A percentile compares a stretch with the other conserved stretches of the same genome.
Conservation (phyloP, 64 coral and sea anemone genomes). For the Actinia tenebrosa region DNA sequence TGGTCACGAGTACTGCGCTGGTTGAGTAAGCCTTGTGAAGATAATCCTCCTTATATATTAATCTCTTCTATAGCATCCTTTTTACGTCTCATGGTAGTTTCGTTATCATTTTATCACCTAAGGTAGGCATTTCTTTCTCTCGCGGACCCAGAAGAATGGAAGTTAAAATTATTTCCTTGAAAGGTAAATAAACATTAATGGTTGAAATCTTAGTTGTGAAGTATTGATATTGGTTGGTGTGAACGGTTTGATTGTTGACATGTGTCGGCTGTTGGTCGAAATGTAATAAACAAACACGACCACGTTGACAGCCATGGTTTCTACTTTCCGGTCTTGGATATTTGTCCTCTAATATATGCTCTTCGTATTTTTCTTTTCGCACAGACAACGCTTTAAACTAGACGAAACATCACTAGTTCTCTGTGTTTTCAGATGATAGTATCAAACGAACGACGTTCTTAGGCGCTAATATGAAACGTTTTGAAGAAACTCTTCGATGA, state of each 20-base stretch:
- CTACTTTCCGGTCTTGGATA: not conserved
- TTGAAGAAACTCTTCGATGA: not conserved
- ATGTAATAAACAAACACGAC: not conserved
- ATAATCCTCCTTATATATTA: no score
- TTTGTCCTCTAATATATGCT: not conserved
- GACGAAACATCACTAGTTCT: not conserved
- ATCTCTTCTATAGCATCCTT: no score
- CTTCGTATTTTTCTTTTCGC: not conserved
- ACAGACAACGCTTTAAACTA: not conserved
- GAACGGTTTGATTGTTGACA: not conserved
- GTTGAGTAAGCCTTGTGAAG: no score
- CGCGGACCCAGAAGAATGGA: not conserved
- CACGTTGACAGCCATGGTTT: not conserved
- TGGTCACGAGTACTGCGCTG: no score
- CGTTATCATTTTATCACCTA: no score
- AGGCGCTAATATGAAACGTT: not conserved
- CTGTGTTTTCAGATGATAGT: not conserved
- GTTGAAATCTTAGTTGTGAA: not conserved
- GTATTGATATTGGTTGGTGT: not conserved
- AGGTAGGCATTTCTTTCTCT: not conserved
- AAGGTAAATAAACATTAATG: not conserved
- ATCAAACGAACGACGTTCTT: not conserved
- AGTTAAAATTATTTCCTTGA: not conserved
- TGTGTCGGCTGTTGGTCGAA: not conserved
- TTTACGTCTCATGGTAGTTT: no score